These are phyloP conservation scores for Odontothrips loti DNA, from an alignment of 2,888 invertebrate species.

Conservation along the genomic window DNA sequence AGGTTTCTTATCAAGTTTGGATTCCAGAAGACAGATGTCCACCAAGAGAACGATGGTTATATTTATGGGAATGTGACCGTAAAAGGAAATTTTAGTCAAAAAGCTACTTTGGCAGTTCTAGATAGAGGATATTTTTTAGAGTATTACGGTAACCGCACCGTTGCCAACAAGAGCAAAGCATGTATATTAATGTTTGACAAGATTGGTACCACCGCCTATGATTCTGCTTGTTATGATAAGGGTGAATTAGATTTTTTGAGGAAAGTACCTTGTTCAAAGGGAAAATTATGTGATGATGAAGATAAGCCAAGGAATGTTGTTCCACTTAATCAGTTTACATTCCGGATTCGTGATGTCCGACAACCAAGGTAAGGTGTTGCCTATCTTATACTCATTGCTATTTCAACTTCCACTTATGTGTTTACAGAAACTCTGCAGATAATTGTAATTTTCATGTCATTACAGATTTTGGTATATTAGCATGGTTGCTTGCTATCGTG, in stretches of 20 bases:
- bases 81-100: constrained; percentile 58
- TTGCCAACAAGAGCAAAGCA: constrained; percentile 63
- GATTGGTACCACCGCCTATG: constrained; percentile 76
- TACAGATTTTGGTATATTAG: constrained; percentile 92
- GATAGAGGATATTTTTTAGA: constrained; percentile 84
- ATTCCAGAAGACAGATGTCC: constrained; percentile 89
- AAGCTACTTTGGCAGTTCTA: constrained; percentile 81
- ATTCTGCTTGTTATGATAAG: constrained; percentile 71
- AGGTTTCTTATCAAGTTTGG: constrained; percentile 93
- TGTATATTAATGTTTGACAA: constrained; percentile 84
- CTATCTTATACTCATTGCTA: constrained; percentile 12
- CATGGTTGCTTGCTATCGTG: constrained; percentile 85
- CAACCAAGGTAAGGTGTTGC: constrained; percentile 69
- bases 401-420: constrained; percentile 28
- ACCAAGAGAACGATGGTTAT: constrained; percentile 81
- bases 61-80: constrained; percentile 94
- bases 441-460: constrained; percentile 24
- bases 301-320: constrained; percentile 80
- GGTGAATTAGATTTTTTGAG: constrained; percentile 71
- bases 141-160: constrained; percentile 76
- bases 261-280: constrained; percentile 76
- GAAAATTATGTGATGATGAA: constrained; percentile 85
- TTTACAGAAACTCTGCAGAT: constrained; percentile 34
- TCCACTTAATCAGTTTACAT: constrained; percentile 87
- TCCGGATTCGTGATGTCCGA: constrained; percentile 80